These are phyloP conservation scores for Calidris pugnax DNA, from an alignment of 2,113 vertebrate species.

Conservation along the genomic window DNA sequence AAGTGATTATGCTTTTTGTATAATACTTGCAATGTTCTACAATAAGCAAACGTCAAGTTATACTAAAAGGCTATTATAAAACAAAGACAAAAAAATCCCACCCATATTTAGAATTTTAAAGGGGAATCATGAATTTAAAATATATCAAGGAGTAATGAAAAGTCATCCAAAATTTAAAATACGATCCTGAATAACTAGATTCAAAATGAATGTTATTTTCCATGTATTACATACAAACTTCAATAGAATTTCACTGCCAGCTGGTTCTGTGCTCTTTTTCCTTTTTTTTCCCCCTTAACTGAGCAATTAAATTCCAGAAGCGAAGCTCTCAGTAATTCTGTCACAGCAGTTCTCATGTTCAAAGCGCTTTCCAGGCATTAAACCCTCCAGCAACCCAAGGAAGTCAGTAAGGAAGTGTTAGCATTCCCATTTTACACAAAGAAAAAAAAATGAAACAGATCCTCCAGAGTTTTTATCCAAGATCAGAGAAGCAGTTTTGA, in stretches of 20 bases:
- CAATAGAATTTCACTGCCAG: slow-evolving; percentile 17
- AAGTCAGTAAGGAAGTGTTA: slow-evolving; percentile 31
- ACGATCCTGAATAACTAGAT: not conserved
- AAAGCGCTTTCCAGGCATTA: slow-evolving; percentile 18
- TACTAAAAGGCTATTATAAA: not conserved
- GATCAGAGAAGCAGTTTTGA: slow-evolving; percentile 39
- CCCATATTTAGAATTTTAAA: not conserved
- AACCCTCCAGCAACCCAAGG: not conserved
- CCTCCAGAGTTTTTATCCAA: slow-evolving; percentile 6
- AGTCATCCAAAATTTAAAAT: not conserved
- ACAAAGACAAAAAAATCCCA: not conserved
- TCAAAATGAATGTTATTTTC: not conserved
- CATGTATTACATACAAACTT: not conserved
- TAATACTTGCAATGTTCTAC: not conserved
- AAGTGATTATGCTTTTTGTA: not conserved
- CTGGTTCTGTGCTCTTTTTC: not conserved
- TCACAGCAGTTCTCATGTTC: slow-evolving; percentile 31
- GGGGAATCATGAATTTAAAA: not conserved
- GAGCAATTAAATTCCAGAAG: slow-evolving; percentile 42
- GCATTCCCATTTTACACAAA: slow-evolving; percentile 30
- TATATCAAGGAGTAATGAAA: not conserved
- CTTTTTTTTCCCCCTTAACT: not conserved
- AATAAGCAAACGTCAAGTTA: not conserved
- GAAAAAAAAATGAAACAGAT: slow-evolving; percentile 9
- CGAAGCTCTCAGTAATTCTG: not conserved